Base-by-base conservation (phyloP, 2,113 vertebrate genomes). In the Gymnarchus niloticus region DNA sequence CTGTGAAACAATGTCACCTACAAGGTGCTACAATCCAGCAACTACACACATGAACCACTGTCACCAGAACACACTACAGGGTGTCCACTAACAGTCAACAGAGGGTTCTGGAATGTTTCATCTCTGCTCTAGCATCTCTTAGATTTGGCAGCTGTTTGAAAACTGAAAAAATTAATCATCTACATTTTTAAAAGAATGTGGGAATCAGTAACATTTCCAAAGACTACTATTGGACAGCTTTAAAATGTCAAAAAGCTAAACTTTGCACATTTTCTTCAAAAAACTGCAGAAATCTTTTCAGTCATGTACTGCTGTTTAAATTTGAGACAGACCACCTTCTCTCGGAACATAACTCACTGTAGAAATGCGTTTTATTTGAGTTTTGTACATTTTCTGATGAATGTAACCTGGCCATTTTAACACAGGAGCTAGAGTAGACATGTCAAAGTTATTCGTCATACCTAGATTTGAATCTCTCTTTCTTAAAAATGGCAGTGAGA, bases 401-500 rank as follows among this genome's bases (percentile, higher is more conserved):
- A 37, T 65, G 25, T 3, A 65, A 33, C 59, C 59, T 65, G 59
- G 59, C 8, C 12, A 7, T 73, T 12, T 73, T 17, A 17, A 73
- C 7, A 1, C 19, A 6, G 59, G 59, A 65, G 7, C 14, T 28
- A 41, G 33, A 69, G 28, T 41, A 19, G 65, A 73, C 33, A 19
- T 69, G 37, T 41, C 65, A 41, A 69, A 69, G 19, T 33, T 73
- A 73, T 73, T 73, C 1, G 14, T 73, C 19, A 73, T 41, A 73
- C 28, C 33, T 6, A 19, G 65, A 41, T 41, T 41, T 37, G 65
- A 5, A 73, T 73, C 37, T 14, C 37, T 14, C 41, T 33, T 6
- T 73, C 65, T 73, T 73, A 73, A 73, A 73, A 73, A 73, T 41
- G 65, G 65, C 65, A 73, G 65, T 73, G 65, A 73, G 65, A 73